phyloP scores from a whole-genome alignment of 2,888 invertebrate species.

The Standfussiana lucernea region DNA sequence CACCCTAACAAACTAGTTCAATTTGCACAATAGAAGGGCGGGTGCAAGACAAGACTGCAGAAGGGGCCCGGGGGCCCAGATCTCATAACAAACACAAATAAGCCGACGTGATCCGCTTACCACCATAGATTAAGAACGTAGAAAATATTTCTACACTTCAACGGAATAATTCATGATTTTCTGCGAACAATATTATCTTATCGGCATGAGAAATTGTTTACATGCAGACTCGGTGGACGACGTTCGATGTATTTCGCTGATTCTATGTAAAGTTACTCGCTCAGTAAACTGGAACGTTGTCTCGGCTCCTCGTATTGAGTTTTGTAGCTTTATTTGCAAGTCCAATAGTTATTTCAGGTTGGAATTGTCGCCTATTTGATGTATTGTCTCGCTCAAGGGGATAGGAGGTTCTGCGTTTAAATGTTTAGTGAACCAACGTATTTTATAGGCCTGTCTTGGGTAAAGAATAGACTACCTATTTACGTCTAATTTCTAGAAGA shows the following conservation, averaged over 20 bases:
- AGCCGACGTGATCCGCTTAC: conserved; percentile 90
- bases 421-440: conserved; percentile 14
- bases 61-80: conserved; percentile 83
- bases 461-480: background rate
- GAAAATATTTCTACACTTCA: conserved; percentile 82
- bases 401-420: conserved; percentile 24
- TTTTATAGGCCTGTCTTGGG: conserved; percentile 1
- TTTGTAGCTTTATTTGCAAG: conserved; percentile 75
- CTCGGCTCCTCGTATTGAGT: conserved; percentile 76
- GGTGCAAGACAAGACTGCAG: conserved; percentile 77
- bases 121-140: conserved; percentile 84
- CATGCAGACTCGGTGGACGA: conserved; percentile 76
- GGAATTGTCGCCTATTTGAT: conserved; percentile 63
- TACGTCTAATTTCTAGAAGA: background rate
- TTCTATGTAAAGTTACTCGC: conserved; percentile 74
- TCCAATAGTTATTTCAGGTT: conserved; percentile 68
- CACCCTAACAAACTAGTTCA: conserved; percentile 72
- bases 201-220: conserved; percentile 83
- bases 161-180: conserved; percentile 81
- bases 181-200: conserved; percentile 81
- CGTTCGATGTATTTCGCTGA: conserved; percentile 79
- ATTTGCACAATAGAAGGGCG: conserved; percentile 80
- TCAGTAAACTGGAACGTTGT: conserved; percentile 73
- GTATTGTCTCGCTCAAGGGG: conserved; percentile 40
- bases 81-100: conserved; percentile 90